These are phyloP conservation scores for Leuciscus waleckii DNA, from an alignment of 2,797 vertebrate species.

Conservation along the genomic window DNA sequence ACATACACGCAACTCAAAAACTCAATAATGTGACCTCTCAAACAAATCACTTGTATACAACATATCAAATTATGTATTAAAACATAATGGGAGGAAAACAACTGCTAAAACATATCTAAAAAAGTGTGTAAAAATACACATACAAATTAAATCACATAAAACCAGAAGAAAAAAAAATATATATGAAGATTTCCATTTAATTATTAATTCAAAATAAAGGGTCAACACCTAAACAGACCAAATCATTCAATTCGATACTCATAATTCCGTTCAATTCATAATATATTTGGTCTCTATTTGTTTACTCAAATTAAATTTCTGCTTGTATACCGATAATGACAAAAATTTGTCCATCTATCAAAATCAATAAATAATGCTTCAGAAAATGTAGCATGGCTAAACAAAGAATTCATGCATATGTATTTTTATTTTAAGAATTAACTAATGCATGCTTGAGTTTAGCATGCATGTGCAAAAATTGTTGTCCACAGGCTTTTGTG, in stretches of 20 bases:
- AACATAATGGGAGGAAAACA: neutral
- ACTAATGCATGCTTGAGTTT: neutral
- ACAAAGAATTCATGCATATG: slow-evolving; percentile 4
- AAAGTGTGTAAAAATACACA: neutral
- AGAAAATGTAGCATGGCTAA: neutral
- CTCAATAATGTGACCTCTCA: neutral
- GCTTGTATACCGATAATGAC: neutral
- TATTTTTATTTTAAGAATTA: neutral
- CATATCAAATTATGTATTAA: neutral
- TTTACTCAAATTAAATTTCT: neutral
- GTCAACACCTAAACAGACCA: neutral
- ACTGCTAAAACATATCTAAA: neutral
- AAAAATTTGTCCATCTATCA: neutral
- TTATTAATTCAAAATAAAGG: neutral
- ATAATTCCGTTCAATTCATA: neutral
- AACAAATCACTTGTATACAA: neutral
- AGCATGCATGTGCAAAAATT: neutral
- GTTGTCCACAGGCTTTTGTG: neutral
- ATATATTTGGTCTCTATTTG: neutral
- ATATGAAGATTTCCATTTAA: neutral
- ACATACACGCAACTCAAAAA: neutral
- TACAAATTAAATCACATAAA: neutral
- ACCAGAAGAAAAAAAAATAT: neutral
- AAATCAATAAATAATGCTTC: neutral
- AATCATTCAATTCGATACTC: neutral